Evolutionary conservation across 2,113 vertebrate genomes (phyloP).

Genomic region (Poecile atricapillus): DNA sequence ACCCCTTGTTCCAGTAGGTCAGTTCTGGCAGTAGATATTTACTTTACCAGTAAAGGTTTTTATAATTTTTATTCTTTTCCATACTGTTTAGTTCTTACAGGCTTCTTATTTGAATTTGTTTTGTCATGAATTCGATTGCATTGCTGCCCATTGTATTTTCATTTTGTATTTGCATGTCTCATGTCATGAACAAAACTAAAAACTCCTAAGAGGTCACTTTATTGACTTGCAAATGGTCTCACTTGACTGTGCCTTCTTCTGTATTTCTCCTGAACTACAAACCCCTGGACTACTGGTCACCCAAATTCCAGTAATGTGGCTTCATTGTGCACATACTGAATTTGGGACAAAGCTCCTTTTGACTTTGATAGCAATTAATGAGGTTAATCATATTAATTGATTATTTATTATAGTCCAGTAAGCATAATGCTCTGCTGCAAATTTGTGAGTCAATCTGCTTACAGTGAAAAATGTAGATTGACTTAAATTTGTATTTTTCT

Average conservation of each 20-base stretch:
- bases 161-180: background rate
- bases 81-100: background rate
- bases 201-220: background rate
- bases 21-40: background rate
- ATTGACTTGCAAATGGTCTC: background rate
- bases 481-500: background rate
- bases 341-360: background rate
- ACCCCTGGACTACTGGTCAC: background rate
- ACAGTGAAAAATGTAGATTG: accelerated
- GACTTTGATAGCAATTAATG: background rate
- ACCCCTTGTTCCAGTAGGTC: background rate
- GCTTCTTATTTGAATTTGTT: background rate
- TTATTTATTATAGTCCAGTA: background rate
- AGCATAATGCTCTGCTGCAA: background rate
- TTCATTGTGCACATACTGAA: background rate
- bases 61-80: background rate
- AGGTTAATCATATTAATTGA: background rate
- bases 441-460: background rate
- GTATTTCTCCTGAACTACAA: background rate
- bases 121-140: background rate
- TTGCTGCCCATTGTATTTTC: background rate
- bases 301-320: background rate
- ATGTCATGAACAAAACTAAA: background rate
- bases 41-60: background rate
- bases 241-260: background rate